Evolutionary conservation across 1,140 invertebrate genomes (phyloP), one percentile per base, ranked within the genome.

Genomic region (Conopomorpha cramerella): DNA sequence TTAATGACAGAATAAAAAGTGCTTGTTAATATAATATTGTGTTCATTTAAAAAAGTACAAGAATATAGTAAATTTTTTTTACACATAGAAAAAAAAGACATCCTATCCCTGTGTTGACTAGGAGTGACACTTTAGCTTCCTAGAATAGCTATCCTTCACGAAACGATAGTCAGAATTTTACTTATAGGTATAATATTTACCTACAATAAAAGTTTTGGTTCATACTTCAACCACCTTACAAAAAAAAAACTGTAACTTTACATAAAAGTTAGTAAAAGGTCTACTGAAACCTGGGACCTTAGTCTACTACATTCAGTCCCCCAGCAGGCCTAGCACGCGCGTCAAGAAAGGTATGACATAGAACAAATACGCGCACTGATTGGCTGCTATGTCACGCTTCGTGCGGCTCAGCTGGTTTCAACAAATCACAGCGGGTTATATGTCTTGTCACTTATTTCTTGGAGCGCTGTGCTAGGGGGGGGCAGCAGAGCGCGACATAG

Each of bases 61-160:
- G 19, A 23, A 23, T 6, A 23, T 23, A 23, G 19, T 23, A 6
- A 23, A 23, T 4, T 30, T 30, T n/a, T 30, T 11, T 11, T 30
- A 30, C 28, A 30, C 11, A 7, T 25, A 25, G 6, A 25, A 25
- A 7, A 25, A 25, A 25, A 25, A n/a, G n/a, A n/a, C n/a, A n/a
- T 60, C 51, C 64, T 66, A 74, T 71, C 66, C 70, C 64, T 67
- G 64, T 62, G 42, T 46, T 74, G 70, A 74, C 70, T 74, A 74
- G 70, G 70, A 71, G 66, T 67, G 70, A 58, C 56, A 66, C 55
- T 42, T 65, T 49, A 55, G 45, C 44, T 36, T 54, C 51, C 47
- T 36, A 34, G 49, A 40, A 43, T 18, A 30, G 25, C 25, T 37
- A 36, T 42, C 39, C 15, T 17, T 39, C 35, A 23, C 23, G 6